Evolutionary conservation across 2,888 invertebrate species (phyloP).

Genomic region (Agrochola lychnidis): DNA sequence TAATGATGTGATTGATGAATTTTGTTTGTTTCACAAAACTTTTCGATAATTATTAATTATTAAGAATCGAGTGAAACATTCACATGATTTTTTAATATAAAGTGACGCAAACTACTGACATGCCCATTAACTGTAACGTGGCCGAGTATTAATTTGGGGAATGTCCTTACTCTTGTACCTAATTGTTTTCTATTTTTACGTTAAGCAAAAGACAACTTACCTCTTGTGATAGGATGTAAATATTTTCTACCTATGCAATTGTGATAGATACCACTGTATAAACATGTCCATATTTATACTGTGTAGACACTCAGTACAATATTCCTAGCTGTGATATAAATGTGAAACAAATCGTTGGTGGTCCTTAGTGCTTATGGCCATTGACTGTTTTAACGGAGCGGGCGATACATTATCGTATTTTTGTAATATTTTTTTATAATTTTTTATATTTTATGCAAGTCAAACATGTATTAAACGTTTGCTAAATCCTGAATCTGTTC

Average conservation of each 20-base stretch:
- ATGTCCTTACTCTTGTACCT: neutral
- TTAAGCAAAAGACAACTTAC: neutral
- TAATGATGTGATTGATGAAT: neutral
- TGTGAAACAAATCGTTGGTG: slow-evolving; percentile 8
- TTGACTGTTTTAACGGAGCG: neutral
- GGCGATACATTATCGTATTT: slow-evolving; percentile 29
- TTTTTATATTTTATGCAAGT: slow-evolving; percentile 36
- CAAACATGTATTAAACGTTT: slow-evolving; percentile 72
- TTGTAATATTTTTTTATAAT: slow-evolving; percentile 42
- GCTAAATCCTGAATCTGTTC: slow-evolving; percentile 38
- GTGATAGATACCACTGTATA: slow-evolving; percentile 35
- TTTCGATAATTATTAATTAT: neutral
- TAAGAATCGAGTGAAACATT: neutral
- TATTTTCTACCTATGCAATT: slow-evolving; percentile 14
- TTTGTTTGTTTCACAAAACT: neutral
- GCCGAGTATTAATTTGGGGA: slow-evolving; percentile 6
- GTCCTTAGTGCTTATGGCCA: neutral
- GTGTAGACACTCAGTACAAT: slow-evolving; percentile 70
- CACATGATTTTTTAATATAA: neutral
- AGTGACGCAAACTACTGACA: neutral
- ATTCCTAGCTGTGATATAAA: slow-evolving; percentile 75
- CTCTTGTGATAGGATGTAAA: slow-evolving; percentile 36
- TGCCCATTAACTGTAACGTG: neutral
- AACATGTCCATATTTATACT: too few species aligned
- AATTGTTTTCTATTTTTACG: slow-evolving; percentile 9